A percentile compares a stretch with the other conserved stretches of the same genome.
Evolutionary conservation across 2,113 vertebrate species (phyloP).

Genomic region (Malurus elegans): DNA sequence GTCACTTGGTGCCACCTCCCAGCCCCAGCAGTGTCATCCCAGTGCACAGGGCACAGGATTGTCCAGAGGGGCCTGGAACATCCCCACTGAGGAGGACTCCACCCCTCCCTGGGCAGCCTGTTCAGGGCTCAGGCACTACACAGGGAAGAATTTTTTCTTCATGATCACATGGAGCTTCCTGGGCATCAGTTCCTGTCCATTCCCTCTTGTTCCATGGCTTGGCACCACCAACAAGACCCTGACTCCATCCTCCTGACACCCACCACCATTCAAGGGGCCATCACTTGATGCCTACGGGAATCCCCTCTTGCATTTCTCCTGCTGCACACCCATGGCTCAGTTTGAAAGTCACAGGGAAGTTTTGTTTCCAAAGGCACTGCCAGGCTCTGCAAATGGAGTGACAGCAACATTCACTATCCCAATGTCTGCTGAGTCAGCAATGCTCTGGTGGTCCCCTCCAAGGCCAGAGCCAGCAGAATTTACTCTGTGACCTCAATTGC

Average conservation of each 20-base stretch:
- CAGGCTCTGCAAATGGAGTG: neutral
- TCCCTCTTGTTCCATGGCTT: neutral
- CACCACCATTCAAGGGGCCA: neutral
- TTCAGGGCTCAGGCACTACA: neutral
- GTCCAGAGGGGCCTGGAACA: neutral
- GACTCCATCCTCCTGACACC: neutral
- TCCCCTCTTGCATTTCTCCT: neutral
- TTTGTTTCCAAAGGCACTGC: neutral
- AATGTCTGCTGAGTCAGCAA: neutral
- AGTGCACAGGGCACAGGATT: neutral
- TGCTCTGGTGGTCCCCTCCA: neutral
- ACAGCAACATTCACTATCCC: neutral
- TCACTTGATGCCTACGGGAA: rapidly evolving
- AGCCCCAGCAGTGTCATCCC: neutral
- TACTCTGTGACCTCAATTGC: neutral
- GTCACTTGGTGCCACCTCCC: neutral
- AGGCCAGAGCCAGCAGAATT: neutral
- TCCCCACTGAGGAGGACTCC: neutral
- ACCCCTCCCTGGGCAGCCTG: neutral
- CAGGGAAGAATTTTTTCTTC: neutral
- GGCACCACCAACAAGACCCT: neutral
- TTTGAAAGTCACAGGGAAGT: rapidly evolving
- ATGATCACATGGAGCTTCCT: neutral
- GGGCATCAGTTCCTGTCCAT: neutral
- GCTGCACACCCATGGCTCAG: neutral